Percentiles rank a stretch among this genome's conserved stretches.
These are phyloP conservation scores for Loxodonta africana DNA, from an alignment of 2,113 vertebrate species.

Conservation along the genomic window DNA sequence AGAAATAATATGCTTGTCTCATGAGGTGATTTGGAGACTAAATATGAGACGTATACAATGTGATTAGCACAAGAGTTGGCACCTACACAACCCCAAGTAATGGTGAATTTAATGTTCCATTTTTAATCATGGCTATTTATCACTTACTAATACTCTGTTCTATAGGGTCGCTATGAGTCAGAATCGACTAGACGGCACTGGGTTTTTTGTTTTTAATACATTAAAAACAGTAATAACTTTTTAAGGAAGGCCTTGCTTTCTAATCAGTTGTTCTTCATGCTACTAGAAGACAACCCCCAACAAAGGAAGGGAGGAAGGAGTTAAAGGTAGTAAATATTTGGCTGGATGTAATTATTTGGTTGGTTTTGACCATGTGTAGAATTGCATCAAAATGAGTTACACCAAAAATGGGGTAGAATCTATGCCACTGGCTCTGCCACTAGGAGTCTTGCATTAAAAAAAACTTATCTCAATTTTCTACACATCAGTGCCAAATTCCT, in stretches of 20 bases:
- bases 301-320: not conserved
- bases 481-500: not conserved
- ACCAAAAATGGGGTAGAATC: not conserved
- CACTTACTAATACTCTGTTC: not conserved
- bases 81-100: not conserved
- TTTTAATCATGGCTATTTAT: constrained; percentile 13
- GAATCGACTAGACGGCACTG: too few species aligned
- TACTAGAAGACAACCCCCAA: not conserved
- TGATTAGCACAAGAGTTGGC: not conserved
- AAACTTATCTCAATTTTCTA: not conserved
- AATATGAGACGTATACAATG: not conserved
- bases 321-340: not conserved
- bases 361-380: not conserved
- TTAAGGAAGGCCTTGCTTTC: not conserved
- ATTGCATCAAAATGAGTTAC: not conserved
- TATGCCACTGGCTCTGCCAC: not conserved
- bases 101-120: not conserved
- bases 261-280: not conserved
- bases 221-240: not conserved
- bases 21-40: not conserved
- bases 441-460: not conserved
- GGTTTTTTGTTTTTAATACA: not conserved
- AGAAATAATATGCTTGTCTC: not conserved
- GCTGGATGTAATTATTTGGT: not conserved
- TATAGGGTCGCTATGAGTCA: too few species aligned